Base-by-base conservation (phyloP, 2,888 invertebrate species). In the Dastarcus helophoroides region DNA sequence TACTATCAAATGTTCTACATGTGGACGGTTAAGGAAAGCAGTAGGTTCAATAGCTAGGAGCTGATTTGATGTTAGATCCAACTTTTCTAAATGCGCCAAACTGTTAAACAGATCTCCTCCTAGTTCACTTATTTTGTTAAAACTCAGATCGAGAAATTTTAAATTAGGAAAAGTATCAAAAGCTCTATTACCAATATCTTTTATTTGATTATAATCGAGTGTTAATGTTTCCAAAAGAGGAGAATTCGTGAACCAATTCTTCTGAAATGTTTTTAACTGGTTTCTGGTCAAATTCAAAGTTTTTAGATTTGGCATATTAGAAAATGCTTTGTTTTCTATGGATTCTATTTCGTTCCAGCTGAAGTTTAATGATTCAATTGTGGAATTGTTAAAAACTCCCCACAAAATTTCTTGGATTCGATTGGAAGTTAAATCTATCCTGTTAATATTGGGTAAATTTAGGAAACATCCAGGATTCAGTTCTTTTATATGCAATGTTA, bases 391-490 rank as follows among this genome's bases (percentile, higher is more conserved):
- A 19, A 19, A 19, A n/a, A n/a, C n/a, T n/a, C n/a, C n/a, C n/a
- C n/a, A n/a, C n/a, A n/a, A n/a, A n/a, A n/a, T n/a, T n/a, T 19
- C 19, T 19, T 7, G 7, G 6, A 19, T 7, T 6, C n/a, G 7
- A 19, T 19, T 19, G n/a, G n/a, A 19, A 7, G n/a, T n/a, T 7
- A 19, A 19, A 6, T 19, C n/a, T n/a, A 19, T n/a, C 19, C 7
- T 7, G 6, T 19, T 6, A 7, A 19, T 6, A 6, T 19, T 19
- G 19, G 19, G 19, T 19, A 19, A 19, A 19, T 19, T 19, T n/a
- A 19, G n/a, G n/a, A 19, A 19, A n/a, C 19, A 19, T 19, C 19
- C 19, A 19, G n/a, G 7, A n/a, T 19, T 19, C n/a, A 19, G 19
- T 19, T 19, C n/a, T 19, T 6, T 19, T 7, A 19, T 6, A n/a